Conservation (phyloP, 1,140 invertebrate species). For the Planococcus citri region DNA sequence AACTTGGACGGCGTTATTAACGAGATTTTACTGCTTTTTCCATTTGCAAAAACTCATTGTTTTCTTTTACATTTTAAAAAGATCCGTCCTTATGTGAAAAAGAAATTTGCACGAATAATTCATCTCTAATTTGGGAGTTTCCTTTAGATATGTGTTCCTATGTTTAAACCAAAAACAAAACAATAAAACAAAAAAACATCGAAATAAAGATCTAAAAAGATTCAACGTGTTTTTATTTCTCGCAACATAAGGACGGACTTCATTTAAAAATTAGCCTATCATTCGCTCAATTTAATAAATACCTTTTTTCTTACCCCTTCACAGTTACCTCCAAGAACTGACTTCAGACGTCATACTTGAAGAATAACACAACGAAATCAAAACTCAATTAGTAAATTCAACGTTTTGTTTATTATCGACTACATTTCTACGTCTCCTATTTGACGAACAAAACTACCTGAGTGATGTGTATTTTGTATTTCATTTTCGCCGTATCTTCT, state of each 20-base stretch:
- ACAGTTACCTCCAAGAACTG: slow-evolving; percentile 11
- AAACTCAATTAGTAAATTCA: background rate
- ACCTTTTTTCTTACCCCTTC: background rate
- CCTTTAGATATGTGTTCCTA: slow-evolving; percentile 5
- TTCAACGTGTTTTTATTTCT: background rate
- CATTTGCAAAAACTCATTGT: background rate
- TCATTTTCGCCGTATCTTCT: background rate
- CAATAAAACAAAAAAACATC: background rate
- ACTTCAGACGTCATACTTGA: slow-evolving; percentile 11
- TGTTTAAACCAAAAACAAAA: background rate
- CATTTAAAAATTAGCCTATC: background rate
- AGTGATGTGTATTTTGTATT: slow-evolving; percentile 3
- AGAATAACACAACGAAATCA: background rate
- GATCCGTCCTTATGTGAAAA: background rate
- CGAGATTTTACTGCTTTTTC: slow-evolving; percentile 16
- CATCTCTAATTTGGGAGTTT: slow-evolving; percentile 9
- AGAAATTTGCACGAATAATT: background rate
- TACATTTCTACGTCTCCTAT: background rate
- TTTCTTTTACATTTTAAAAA: background rate
- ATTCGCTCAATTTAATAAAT: background rate
- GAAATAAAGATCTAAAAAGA: background rate
- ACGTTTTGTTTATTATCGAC: background rate
- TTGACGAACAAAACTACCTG: background rate
- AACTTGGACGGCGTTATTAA: background rate
- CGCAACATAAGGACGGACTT: slow-evolving; percentile 4